Conservation (phyloP, 2,797 vertebrate species). For the Tokudaia muenninki region DNA sequence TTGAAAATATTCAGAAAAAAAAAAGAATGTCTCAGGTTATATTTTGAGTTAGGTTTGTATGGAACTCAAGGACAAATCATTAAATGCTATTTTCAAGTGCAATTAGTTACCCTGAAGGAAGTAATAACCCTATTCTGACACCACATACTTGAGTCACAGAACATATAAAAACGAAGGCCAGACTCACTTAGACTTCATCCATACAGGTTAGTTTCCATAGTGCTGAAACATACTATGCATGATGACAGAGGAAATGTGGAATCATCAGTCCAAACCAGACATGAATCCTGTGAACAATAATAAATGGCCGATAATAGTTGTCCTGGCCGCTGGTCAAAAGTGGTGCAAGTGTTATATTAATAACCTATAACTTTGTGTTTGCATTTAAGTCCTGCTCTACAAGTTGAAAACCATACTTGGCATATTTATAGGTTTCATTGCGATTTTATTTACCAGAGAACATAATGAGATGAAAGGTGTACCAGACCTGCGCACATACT, state of each 20-base stretch:
- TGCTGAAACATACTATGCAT: not conserved
- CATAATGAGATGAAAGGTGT: too few species aligned
- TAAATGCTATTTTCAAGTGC: not conserved
- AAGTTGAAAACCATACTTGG: not conserved
- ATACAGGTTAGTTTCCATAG: not conserved
- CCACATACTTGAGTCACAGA: not conserved
- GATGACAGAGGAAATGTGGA: too few species aligned
- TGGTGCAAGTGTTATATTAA: not conserved
- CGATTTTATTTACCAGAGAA: not conserved
- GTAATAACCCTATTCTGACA: not conserved
- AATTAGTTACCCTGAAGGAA: not conserved
- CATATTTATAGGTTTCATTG: too few species aligned
- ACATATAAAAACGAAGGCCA: not conserved
- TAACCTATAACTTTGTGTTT: not conserved
- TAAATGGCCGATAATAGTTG: not conserved
- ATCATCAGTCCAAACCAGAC: not conserved
- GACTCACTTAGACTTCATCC: not conserved
- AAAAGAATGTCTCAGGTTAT: not conserved
- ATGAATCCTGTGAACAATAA: not conserved
- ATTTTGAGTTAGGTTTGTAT: not conserved
- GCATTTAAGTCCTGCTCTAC: not conserved
- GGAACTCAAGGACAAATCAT: not conserved
- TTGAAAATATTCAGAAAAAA: too few species aligned
- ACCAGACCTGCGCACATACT: too few species aligned
- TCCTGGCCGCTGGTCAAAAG: too few species aligned